Evolutionary conservation across 1,140 invertebrate species (phyloP).

Genomic region (Aporrectodea caliginosa): DNA sequence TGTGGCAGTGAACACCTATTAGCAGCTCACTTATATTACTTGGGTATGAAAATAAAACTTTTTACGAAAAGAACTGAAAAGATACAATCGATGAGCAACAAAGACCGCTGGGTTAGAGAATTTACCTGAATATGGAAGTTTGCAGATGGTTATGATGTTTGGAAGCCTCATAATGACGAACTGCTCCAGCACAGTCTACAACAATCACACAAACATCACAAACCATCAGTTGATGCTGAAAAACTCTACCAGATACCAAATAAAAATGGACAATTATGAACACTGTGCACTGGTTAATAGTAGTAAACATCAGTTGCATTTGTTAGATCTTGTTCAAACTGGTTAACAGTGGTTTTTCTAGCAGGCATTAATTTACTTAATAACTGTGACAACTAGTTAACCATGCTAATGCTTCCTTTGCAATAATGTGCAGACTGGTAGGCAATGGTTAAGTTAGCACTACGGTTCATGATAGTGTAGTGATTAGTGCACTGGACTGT

Average conservation of each 20-base stretch:
- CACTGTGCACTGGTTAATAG: not conserved
- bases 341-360: not conserved
- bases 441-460: too few relatives aligned
- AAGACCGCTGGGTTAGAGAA: too few relatives aligned
- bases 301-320: not conserved
- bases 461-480: too few relatives aligned
- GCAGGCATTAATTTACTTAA: not conserved
- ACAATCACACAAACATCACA: not conserved
- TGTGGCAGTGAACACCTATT: not conserved
- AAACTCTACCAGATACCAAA: not conserved
- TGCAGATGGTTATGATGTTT: not conserved
- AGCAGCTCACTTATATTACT: not conserved
- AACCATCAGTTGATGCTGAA: not conserved
- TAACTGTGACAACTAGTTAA: not conserved
- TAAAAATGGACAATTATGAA: not conserved
- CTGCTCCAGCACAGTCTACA: not conserved
- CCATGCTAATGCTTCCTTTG: too few relatives aligned
- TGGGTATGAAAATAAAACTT: not conserved
- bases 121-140: not conserved
- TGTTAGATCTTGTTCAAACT: not conserved
- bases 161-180: not conserved
- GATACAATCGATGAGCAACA: too few relatives aligned
- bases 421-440: too few relatives aligned
- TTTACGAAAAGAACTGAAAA: not conserved
- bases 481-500: too few relatives aligned